phyloP scores from a whole-genome alignment of 1,140 invertebrate species.

The Sitophilus oryzae region DNA sequence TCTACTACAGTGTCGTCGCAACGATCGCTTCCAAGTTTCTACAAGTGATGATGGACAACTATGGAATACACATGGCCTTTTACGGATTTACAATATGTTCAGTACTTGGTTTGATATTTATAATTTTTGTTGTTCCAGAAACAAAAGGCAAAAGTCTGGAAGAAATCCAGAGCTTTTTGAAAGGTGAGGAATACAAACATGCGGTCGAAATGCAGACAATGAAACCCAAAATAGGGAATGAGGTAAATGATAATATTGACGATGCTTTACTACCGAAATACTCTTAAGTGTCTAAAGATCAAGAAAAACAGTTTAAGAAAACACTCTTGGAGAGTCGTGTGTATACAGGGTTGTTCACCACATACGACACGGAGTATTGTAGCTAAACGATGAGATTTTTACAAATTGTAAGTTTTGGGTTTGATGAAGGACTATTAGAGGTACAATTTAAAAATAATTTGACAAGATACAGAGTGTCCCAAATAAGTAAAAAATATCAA shows the following conservation, averaged over 20 bases:
- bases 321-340: too few relatives aligned
- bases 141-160: slow-evolving; percentile 75
- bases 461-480: too few relatives aligned
- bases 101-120: slow-evolving; percentile 56
- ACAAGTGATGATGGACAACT: slow-evolving; percentile 53
- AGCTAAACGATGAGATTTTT: too few relatives aligned
- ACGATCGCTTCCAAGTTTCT: slow-evolving; percentile 72
- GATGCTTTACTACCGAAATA: too few relatives aligned
- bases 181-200: slow-evolving; percentile 14
- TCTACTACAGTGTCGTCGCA: slow-evolving; percentile 64
- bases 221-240: slow-evolving; percentile 5
- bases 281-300: too few relatives aligned
- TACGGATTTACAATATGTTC: slow-evolving; percentile 67
- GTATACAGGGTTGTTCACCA: too few relatives aligned
- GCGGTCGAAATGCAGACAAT: slow-evolving; percentile 16
- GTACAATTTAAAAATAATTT: too few relatives aligned
- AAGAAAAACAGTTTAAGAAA: too few relatives aligned
- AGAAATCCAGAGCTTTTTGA: slow-evolving; percentile 37
- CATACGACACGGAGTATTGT: too few relatives aligned
- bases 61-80: slow-evolving; percentile 66
- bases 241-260: background rate
- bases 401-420: too few relatives aligned
- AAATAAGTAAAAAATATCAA: too few relatives aligned
- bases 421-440: too few relatives aligned
- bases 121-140: slow-evolving; percentile 64